phyloP scores from a whole-genome alignment of 2,888 invertebrate genomes.

The Colletes collaris region DNA sequence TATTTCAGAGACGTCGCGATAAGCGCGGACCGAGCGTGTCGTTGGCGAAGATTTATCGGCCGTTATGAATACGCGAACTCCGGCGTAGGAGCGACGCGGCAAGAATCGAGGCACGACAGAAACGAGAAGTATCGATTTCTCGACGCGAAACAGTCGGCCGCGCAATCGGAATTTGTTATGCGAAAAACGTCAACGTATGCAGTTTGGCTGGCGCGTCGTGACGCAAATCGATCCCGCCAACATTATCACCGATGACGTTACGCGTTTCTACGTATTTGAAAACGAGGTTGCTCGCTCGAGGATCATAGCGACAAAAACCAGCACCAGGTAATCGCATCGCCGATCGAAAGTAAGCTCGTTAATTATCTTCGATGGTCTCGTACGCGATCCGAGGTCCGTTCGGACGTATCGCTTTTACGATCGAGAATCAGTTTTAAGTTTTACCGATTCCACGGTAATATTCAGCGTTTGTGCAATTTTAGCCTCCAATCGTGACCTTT shows the following conservation, averaged over 20 bases:
- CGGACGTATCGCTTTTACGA: too few species aligned
- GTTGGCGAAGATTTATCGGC: slow-evolving; percentile 15
- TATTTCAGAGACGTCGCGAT: slow-evolving; percentile 14
- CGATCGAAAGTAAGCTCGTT: neutral
- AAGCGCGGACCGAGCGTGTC: slow-evolving; percentile 10
- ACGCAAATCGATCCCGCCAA: slow-evolving; percentile 64
- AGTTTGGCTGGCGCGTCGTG: slow-evolving; percentile 50
- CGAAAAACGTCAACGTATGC: slow-evolving; percentile 58
- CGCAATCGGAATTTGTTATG: slow-evolving; percentile 65
- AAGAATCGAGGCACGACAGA: slow-evolving; percentile 40
- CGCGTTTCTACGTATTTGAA: slow-evolving; percentile 54
- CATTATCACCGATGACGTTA: slow-evolving; percentile 66
- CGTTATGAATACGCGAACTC: slow-evolving; percentile 14
- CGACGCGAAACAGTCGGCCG: slow-evolving; percentile 62
- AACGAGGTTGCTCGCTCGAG: slow-evolving; percentile 57
- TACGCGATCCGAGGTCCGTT: too few species aligned
- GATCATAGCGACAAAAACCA: slow-evolving; percentile 42
- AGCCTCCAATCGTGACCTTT: too few species aligned
- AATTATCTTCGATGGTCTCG: neutral
- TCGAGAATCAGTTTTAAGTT: too few species aligned
- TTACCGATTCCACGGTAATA: too few species aligned
- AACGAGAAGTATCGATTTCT: slow-evolving; percentile 56
- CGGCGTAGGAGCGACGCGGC: neutral
- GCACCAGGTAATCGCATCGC: slow-evolving; percentile 52
- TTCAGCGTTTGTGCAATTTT: too few species aligned